phyloP scores from a whole-genome alignment of 1,140 invertebrate species.

The Bombyx mori region ASM3026992v2 NC_085116.1:16853501-16854000 shows the following conservation, averaged over 20 bases:
- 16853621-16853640: conserved; percentile 45
- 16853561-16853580: conserved; percentile 52
- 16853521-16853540: conserved; percentile 61
- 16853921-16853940: conserved; percentile 52
- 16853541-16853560: conserved; percentile 53
- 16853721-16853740: conserved; percentile 60
- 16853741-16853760: conserved; percentile 48
- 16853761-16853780: conserved; percentile 56
- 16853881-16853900: conserved; percentile 58
- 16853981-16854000: conserved; percentile 62
- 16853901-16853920: conserved; percentile 56
- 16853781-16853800: conserved; percentile 57
- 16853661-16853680: conserved; percentile 53
- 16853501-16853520: conserved; percentile 58
- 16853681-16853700: conserved; percentile 58
- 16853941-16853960: conserved; percentile 65
- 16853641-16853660: conserved; percentile 45
- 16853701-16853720: conserved; percentile 42
- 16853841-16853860: conserved; percentile 35
- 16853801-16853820: conserved; percentile 46
- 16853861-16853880: conserved; percentile 48
- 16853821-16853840: conserved; percentile 62
- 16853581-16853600: conserved; percentile 58
- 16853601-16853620: conserved; percentile 51
- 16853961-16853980: conserved; percentile 58